These are phyloP conservation scores for Odontocerum albicorne DNA, from an alignment of 2,888 invertebrate genomes.

Conservation along the genomic window DNA sequence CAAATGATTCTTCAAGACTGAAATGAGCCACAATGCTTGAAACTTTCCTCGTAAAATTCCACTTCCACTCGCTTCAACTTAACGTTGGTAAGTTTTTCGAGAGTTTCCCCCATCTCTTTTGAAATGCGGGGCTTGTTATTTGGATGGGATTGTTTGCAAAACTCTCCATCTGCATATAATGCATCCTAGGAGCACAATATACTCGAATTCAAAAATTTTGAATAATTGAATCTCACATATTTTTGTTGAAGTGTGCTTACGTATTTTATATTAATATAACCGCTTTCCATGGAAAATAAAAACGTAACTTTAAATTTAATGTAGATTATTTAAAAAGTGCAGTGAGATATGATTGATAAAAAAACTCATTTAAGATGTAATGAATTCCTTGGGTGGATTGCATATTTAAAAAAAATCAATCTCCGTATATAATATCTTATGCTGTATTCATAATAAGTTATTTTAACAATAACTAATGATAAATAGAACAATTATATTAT, in stretches of 20 bases:
- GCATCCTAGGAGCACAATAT: conserved; percentile 29
- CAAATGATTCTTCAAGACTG: conserved; percentile 21
- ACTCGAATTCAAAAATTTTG: conserved; percentile 23
- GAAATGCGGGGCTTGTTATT: conserved; percentile 17
- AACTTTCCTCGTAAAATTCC: conserved; percentile 27
- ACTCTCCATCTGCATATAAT: conserved; percentile 12
- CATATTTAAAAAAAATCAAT: no score
- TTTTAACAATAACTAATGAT: no score
- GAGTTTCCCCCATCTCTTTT: conserved; percentile 16
- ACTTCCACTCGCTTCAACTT: conserved; percentile 6
- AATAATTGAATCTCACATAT: conserved; percentile 18
- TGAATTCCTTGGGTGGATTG: no score
- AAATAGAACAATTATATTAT: no score
- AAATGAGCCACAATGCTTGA: conserved; percentile 20
- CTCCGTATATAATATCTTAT: no score
- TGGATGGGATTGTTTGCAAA: conserved; percentile 22
- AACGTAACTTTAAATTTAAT: no score
- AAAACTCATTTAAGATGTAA: no score
- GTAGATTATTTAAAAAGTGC: no score
- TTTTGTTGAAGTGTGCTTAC: not conserved
- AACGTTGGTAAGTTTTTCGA: conserved; percentile 19
- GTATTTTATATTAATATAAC: no score
- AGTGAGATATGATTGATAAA: no score
- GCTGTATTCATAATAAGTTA: no score
- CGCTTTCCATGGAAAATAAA: no score